Evolutionary conservation across 2,113 vertebrate species (phyloP).

Genomic region (Lagopus leucura): DNA sequence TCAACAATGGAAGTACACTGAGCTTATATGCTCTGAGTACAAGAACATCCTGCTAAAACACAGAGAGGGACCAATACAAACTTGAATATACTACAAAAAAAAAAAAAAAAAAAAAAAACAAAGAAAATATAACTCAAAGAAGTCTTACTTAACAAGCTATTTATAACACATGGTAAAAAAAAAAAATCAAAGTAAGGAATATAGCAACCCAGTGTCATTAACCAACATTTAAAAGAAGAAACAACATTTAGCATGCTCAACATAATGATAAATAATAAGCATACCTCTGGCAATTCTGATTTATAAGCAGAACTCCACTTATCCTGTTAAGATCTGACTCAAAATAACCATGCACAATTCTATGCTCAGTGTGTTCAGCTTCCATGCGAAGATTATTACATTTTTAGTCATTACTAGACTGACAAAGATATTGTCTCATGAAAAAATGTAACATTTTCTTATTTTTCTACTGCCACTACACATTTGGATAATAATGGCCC

Average conservation of each 20-base stretch:
- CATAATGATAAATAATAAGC: neutral
- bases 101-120: neutral
- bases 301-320: neutral
- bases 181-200: neutral
- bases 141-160: constrained; percentile 1
- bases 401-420: neutral
- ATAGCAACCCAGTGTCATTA: neutral
- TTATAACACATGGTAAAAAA: neutral
- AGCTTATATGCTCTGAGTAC: neutral
- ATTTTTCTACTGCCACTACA: neutral
- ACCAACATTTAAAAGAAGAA: neutral
- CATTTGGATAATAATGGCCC: neutral
- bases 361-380: neutral
- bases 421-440: neutral
- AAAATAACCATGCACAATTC: neutral
- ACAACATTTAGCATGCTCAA: neutral
- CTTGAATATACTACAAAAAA: neutral
- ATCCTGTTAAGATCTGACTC: neutral
- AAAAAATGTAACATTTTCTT: neutral
- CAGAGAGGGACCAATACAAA: neutral
- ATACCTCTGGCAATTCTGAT: neutral
- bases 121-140: neutral
- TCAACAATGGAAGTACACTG: constrained; percentile 29
- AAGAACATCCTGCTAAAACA: neutral
- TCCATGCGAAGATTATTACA: neutral